Percentiles rank a stretch among this genome's conserved stretches.
Evolutionary conservation across 2,797 vertebrate species (phyloP).

Genomic region (Tympanoctomys barrerae): DNA sequence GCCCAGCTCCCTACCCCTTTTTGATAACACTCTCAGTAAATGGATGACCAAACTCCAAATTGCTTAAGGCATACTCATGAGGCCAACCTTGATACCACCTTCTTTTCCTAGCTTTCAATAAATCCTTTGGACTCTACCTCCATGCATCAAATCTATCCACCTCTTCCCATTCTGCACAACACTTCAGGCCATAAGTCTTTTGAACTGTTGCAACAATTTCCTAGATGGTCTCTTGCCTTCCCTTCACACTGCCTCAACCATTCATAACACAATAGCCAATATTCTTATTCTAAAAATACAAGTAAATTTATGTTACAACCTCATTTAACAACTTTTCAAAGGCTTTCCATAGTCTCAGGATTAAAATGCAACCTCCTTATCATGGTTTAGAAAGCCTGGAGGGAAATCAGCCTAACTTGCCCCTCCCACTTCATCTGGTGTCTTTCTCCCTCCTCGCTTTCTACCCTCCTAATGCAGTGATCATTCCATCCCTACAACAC

Average conservation of each 20-base stretch:
- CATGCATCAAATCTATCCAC: not conserved
- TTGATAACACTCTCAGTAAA: slow-evolving; percentile 27
- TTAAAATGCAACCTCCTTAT: slow-evolving; percentile 45
- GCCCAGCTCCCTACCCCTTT: not conserved
- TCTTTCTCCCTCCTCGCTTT: not conserved
- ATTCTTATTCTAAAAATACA: slow-evolving; percentile 16
- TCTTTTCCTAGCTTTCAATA: not conserved
- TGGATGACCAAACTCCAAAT: not conserved
- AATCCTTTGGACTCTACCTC: not conserved
- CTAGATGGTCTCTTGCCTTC: slow-evolving; percentile 49
- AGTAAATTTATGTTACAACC: slow-evolving; percentile 1
- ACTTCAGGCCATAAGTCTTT: not conserved
- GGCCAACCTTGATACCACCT: not conserved
- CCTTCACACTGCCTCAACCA: not conserved
- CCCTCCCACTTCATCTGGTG: not conserved
- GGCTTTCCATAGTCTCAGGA: slow-evolving; percentile 37
- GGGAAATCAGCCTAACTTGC: not conserved
- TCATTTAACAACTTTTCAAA: slow-evolving; percentile 48
- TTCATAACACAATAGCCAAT: not conserved
- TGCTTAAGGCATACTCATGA: slow-evolving; percentile 1
- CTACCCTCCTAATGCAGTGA: not conserved
- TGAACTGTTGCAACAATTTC: not conserved
- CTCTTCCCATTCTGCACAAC: not conserved
- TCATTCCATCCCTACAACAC: not conserved
- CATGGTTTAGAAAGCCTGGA: not conserved